Base-by-base conservation (phyloP, 2,113 vertebrate species). In the Austrofundulus limnaeus region DNA sequence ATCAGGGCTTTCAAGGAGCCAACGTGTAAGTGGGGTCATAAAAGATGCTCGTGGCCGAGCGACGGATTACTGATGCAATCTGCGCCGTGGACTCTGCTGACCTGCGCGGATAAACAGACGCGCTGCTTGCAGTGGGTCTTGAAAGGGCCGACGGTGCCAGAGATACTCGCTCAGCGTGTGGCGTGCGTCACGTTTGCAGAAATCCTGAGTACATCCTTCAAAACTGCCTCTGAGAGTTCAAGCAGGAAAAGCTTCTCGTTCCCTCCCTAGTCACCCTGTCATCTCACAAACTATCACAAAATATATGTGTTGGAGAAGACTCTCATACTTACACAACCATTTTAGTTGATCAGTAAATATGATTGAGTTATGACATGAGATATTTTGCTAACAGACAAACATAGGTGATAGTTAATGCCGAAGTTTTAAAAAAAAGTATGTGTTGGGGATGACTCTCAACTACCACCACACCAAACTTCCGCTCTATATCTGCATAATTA, bases 21-120 rank as follows among this genome's bases (percentile, higher is more conserved):
- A 70, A 53, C 39, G 25, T 84, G 54, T 77, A 78, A 75, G 54
- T 66, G 73, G 48, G 78, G 78, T 87, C 85, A 87, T 82, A 70
- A 84, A 80, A 86, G 58, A 45, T 38, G 34, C 81, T 88, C 78
- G 84, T 89, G 72, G 86, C 89, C 86, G 77, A 86, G 78, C 84
- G 81, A 91, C 85, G 80, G 28, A 60, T 66, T 78, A 70, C 78
- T 72, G 41, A 62, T 56, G 68, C 61, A 75, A 85, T 84, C 82
- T 77, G 67, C 37, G 61, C 66, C 39, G 42, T 31, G 38, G 69
- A 70, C 52, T 70, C 23, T 10, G 17, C 46, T 34, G 42, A 45
- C 46, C 50, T 53, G 56, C 41, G 61, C 25, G 66, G 50, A 56
- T 62, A 55, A 62, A 72, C 37, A 31, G 38, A 60, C 47, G 58